Base-by-base conservation (phyloP, 2,113 vertebrate genomes). In the Chionodraco myersi region DNA sequence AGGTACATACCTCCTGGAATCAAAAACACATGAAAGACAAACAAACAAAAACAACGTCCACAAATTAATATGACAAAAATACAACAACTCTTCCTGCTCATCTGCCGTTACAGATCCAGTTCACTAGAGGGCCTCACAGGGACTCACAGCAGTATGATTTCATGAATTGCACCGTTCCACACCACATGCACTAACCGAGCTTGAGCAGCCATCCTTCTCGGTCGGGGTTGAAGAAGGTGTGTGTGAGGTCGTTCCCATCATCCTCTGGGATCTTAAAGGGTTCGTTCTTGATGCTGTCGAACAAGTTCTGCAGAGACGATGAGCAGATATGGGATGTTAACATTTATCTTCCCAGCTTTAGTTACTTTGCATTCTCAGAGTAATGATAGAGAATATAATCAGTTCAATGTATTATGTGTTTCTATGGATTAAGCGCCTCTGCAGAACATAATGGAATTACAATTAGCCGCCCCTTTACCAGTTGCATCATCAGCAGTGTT, bases 221-320 rank as follows among this genome's bases (percentile, higher is more conserved):
- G 94, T 99, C 98, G 0, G 98, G 98, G 82, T 99, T 99, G 93
- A 99, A 99, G 95, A 99, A 99, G 0, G 98, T 99, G 89, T 99
- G 97, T 0, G 98, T 99, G 79, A 99, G 96, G 92, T 99, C 98
- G 0, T 99, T 99, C 60, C 98, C 98, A 0, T 99, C 98, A 0
- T 99, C 98, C 90, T 99, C 97, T 0, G 98, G 98, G 91, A 99
- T 99, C 88, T 99, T 99, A 86, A 99, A 99, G 62, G 98, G 98
- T 8, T 99, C 98, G 0, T 99, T 99, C 92, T 98, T 98, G 87
- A 99, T 99, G 94, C 98, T 99, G 56, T 99, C 98, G 0, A 97
- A 99, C 52, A 99, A 94, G 61, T 99, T 99, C 98, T 99, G 91
- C 80, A 78, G 14, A 13, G 30, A 16, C 13, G 57, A 18, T 56